These are phyloP conservation scores for Clunio marinus DNA, from an alignment of 2,888 invertebrate species.

Conservation along the genomic window DNA sequence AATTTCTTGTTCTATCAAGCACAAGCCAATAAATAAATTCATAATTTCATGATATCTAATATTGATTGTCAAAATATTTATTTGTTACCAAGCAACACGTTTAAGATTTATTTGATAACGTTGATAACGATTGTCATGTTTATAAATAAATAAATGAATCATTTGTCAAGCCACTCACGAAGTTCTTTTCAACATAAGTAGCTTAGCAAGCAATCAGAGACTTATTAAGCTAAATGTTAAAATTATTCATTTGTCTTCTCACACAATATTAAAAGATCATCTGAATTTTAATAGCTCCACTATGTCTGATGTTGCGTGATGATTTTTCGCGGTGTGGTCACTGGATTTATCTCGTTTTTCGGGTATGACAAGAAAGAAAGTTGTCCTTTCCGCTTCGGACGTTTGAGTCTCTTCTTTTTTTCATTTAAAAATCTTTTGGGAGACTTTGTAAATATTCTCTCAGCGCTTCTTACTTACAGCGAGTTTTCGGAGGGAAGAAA, in stretches of 20 bases:
- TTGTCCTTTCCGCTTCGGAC: background rate
- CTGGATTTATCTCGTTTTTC: background rate
- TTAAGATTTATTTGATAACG: too few species aligned
- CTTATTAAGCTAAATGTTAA: too few species aligned
- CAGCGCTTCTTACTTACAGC: background rate
- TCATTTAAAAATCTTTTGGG: background rate
- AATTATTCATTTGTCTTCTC: background rate
- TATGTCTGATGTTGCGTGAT: background rate
- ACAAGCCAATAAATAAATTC: too few species aligned
- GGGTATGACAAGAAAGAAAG: background rate
- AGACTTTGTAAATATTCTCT: background rate
- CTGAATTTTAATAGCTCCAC: background rate
- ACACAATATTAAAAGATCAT: background rate
- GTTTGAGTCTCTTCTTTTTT: background rate
- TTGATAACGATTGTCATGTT: too few species aligned
- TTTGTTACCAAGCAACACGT: too few species aligned
- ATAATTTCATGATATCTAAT: too few species aligned
- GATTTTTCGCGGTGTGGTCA: slow-evolving; percentile 3
- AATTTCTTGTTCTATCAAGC: too few species aligned
- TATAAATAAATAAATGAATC: too few species aligned
- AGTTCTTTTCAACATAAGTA: too few species aligned
- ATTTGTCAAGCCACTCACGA: too few species aligned
- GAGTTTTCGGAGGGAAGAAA: background rate
- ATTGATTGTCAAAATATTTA: too few species aligned
- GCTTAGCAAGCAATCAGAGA: too few species aligned